Percentiles rank a stretch among this genome's conserved stretches.
Conservation (phyloP, 2,113 vertebrate genomes). For the Rhadina sibilatrix region DNA sequence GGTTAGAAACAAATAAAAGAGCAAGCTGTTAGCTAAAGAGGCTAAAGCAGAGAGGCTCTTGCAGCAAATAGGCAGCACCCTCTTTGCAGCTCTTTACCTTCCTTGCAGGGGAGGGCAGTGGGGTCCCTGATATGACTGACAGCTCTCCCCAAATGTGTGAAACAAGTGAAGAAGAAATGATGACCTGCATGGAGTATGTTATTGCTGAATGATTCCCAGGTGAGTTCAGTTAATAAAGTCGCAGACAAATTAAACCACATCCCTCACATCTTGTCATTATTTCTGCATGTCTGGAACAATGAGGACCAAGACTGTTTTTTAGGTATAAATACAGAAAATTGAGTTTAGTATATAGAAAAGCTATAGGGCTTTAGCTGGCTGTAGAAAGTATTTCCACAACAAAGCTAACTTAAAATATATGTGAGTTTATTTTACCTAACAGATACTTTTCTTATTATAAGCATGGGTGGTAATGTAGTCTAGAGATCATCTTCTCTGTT, state of each 20-base stretch:
- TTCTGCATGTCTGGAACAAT: slow-evolving; percentile 46
- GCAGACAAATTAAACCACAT: slow-evolving; percentile 51
- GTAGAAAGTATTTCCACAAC: not conserved
- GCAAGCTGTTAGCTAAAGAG: not conserved
- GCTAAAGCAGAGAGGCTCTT: not conserved
- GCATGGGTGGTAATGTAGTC: not conserved
- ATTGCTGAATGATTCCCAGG: slow-evolving; percentile 64
- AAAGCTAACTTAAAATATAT: not conserved
- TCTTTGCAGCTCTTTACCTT: slow-evolving; percentile 33
- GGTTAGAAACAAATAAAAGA: not conserved
- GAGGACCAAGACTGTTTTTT: not conserved
- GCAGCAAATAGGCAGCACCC: slow-evolving; percentile 4
- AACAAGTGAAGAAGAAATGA: slow-evolving; percentile 53
- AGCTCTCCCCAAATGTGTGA: slow-evolving; percentile 43
- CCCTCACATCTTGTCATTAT: slow-evolving; percentile 41
- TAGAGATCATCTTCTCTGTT: not conserved
- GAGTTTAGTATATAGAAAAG: not conserved
- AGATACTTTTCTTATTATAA: not conserved
- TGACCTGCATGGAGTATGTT: slow-evolving; percentile 27
- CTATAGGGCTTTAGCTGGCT: not conserved
- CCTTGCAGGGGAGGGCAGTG: not conserved
- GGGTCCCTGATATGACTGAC: slow-evolving; percentile 50
- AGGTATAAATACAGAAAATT: not conserved
- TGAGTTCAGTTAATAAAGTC: slow-evolving; percentile 64
- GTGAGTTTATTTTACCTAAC: not conserved